Conservation (phyloP, 1,140 invertebrate species). For the Drosophila varians region DNA sequence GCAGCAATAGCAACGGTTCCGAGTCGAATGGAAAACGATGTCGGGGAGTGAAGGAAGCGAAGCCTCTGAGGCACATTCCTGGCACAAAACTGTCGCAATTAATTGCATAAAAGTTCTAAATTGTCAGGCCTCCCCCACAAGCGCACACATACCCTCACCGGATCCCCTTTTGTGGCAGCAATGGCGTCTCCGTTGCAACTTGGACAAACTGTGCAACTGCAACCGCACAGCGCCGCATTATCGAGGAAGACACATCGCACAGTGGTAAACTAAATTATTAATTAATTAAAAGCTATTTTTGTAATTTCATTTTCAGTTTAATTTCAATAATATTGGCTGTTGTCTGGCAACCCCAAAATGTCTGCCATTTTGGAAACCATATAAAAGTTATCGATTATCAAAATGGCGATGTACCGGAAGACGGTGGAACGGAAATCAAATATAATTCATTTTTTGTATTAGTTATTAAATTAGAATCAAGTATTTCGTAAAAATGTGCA, state of each 20-base stretch:
- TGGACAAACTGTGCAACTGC: slow-evolving; percentile 42
- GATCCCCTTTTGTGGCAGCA: slow-evolving; percentile 21
- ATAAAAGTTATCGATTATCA: no score
- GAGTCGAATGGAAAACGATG: not conserved
- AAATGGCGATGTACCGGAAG: no score
- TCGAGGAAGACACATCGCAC: slow-evolving; percentile 22
- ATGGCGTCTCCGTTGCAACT: slow-evolving; percentile 43
- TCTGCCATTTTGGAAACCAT: no score
- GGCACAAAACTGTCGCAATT: slow-evolving; percentile 77
- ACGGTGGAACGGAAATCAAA: no score
- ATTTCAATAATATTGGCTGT: no score
- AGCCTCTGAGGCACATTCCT: slow-evolving; percentile 57
- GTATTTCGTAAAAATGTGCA: not conserved
- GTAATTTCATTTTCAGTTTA: not conserved
- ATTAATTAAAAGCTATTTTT: no score
- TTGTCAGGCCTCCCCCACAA: slow-evolving; percentile 43
- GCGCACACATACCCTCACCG: not conserved
- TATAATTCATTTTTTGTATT: no score
- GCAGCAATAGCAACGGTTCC: slow-evolving; percentile 41
- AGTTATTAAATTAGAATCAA: not conserved
- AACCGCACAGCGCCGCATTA: slow-evolving; percentile 35
- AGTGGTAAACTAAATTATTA: not conserved
- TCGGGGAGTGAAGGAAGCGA: not conserved
- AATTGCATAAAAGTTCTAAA: slow-evolving; percentile 79
- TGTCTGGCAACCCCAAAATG: no score